Conservation (phyloP, 2,888 invertebrate genomes). For the Epiperipatus broadwayi region DNA sequence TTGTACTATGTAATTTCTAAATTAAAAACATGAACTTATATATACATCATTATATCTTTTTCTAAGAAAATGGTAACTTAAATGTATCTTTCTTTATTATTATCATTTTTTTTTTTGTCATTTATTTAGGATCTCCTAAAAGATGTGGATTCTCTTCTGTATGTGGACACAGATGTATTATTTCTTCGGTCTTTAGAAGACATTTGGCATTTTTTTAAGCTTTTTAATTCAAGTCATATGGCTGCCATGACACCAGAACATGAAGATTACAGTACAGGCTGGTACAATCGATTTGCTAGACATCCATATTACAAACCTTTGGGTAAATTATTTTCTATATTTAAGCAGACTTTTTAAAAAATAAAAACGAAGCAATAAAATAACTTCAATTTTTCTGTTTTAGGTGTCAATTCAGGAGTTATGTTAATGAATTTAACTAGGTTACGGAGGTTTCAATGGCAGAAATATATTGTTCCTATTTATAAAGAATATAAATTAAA, state of each 20-base stretch:
- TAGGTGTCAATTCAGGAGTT: conserved; percentile 85
- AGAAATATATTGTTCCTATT: conserved; percentile 58
- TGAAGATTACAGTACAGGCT: conserved; percentile 72
- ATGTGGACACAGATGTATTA: conserved; percentile 77
- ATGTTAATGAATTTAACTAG: conserved; percentile 92
- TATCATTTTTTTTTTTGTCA: too few relatives aligned
- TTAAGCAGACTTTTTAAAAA: background rate
- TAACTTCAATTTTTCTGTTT: conserved; percentile 15
- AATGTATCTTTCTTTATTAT: too few relatives aligned
- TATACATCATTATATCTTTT: too few relatives aligned
- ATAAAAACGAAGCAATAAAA: background rate
- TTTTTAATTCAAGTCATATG: conserved; percentile 65
- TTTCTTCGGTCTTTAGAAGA: conserved; percentile 63
- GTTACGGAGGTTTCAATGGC: conserved; percentile 70
- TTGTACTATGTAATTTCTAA: too few relatives aligned
- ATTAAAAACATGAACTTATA: too few relatives aligned
- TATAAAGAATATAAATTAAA: conserved; percentile 61
- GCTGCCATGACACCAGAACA: conserved; percentile 73
- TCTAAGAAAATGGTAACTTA: too few relatives aligned
- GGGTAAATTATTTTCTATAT: conserved; percentile 34
- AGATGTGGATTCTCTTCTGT: conserved; percentile 63
- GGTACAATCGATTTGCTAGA: conserved; percentile 86
- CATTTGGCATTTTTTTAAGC: conserved; percentile 58
- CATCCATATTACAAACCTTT: conserved; percentile 79
- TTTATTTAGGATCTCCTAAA: conserved; percentile 48